These are phyloP conservation scores for Papilio aristodemus DNA, from an alignment of 1,140 invertebrate species.

Conservation along the genomic window DNA sequence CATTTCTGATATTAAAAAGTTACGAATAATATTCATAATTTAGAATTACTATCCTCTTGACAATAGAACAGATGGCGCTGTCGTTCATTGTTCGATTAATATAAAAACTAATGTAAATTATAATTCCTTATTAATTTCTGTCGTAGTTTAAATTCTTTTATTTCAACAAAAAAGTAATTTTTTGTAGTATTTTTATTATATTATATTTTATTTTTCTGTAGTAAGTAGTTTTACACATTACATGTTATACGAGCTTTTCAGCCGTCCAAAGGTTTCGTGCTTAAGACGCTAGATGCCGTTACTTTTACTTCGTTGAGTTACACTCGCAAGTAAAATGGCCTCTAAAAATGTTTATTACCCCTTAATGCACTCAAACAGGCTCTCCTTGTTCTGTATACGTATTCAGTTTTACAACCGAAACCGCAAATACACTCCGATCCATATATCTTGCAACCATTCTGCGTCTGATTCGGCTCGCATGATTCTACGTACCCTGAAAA, in stretches of 20 bases:
- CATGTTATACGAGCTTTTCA: background rate
- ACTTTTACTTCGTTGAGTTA: background rate
- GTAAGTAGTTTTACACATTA: background rate
- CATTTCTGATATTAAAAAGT: too few relatives aligned
- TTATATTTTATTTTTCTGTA: background rate
- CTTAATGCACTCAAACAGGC: conserved; percentile 78
- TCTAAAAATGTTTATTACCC: conserved; percentile 61
- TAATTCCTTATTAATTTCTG: background rate
- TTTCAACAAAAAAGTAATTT: background rate
- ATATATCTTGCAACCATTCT: conserved; percentile 81
- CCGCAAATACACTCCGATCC: conserved; percentile 78
- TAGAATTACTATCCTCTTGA: too few relatives aligned
- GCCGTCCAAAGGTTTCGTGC: background rate
- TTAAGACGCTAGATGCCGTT: background rate
- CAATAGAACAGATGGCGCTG: background rate
- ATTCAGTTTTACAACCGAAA: conserved; percentile 81
- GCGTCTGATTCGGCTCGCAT: conserved; percentile 74
- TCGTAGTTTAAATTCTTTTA: background rate
- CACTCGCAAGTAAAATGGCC: background rate
- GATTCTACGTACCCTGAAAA: conserved; percentile 47
- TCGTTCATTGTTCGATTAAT: background rate
- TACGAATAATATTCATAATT: too few relatives aligned
- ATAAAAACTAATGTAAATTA: background rate
- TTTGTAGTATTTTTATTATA: background rate
- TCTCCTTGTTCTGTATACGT: conserved; percentile 73